Evolutionary conservation across 2,888 invertebrate species (phyloP).

Genomic region (Lissocephala sabroskyi): DNA sequence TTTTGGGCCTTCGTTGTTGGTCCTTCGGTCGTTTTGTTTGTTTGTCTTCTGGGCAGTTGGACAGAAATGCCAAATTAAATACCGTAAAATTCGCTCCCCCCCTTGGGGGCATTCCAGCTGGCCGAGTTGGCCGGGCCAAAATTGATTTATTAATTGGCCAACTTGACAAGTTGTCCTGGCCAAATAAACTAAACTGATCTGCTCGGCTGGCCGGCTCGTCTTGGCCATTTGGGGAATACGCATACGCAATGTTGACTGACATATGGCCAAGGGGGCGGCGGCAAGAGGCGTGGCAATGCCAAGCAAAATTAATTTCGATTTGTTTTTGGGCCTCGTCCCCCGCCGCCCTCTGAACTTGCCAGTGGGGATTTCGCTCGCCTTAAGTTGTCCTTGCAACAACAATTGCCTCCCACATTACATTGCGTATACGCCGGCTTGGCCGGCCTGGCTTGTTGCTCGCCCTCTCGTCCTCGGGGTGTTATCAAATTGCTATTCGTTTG

Average conservation of each 20-base stretch:
- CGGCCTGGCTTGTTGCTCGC: constrained; percentile 21
- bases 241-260: constrained; percentile 11
- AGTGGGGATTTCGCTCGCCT: constrained; percentile 33
- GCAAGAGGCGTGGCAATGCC: constrained; percentile 4
- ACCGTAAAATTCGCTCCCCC: constrained; percentile 15
- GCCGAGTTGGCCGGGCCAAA: neutral
- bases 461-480: constrained; percentile 24
- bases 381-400: constrained; percentile 1
- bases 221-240: constrained; percentile 19
- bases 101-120: too few relatives aligned
- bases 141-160: constrained; percentile 59
- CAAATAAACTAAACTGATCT: constrained; percentile 11
- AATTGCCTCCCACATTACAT: constrained; percentile 19
- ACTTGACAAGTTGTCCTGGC: constrained; percentile 39
- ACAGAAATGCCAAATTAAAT: constrained; percentile 43
- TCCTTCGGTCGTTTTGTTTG: too few relatives aligned
- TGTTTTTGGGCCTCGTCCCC: constrained; percentile 40
- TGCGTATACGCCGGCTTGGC: constrained; percentile 38
- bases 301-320: constrained; percentile 55
- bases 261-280: neutral
- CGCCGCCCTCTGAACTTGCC: too few relatives aligned
- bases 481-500: neutral
- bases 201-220: neutral
- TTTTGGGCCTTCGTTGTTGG: too few relatives aligned
- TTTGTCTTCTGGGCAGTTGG: constrained; percentile 21